Evolutionary conservation across 2,888 invertebrate genomes (phyloP).

Genomic region (Hesperia comma): DNA sequence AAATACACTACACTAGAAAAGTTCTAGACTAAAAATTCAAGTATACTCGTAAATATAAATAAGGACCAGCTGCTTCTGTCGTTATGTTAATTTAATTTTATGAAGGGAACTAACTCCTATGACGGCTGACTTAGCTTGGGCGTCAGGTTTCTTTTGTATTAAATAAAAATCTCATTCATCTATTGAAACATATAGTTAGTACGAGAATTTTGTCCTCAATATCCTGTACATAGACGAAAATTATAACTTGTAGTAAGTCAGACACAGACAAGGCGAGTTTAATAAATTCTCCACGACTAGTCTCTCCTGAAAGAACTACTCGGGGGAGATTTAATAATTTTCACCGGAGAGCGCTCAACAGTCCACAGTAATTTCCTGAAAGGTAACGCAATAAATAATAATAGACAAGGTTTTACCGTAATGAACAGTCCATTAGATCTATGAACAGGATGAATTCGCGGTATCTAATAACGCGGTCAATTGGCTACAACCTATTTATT

Average conservation of each 20-base stretch:
- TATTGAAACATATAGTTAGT: too few relatives aligned
- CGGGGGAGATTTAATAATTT: not conserved
- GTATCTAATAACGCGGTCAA: not conserved
- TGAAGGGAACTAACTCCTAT: too few relatives aligned
- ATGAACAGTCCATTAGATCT: not conserved
- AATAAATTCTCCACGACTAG: not conserved
- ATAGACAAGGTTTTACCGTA: not conserved
- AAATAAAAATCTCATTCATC: too few relatives aligned
- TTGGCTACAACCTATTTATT: not conserved
- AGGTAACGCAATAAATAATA: conserved; percentile 1
- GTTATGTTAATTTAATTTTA: too few relatives aligned
- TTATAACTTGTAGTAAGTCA: not conserved
- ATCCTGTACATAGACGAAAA: too few relatives aligned
- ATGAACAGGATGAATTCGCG: not conserved
- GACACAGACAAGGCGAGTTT: not conserved
- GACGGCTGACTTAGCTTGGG: too few relatives aligned
- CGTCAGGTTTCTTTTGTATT: too few relatives aligned
- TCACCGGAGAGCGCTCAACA: not conserved
- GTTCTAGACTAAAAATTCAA: too few relatives aligned
- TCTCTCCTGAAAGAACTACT: not conserved
- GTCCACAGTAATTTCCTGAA: not conserved
- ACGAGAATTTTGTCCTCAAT: too few relatives aligned
- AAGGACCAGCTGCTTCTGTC: too few relatives aligned
- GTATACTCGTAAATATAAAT: too few relatives aligned
- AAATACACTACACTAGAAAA: too few relatives aligned